Evolutionary conservation across 1,140 invertebrate genomes (phyloP).

Genomic region (Drosophila arizonae): DNA sequence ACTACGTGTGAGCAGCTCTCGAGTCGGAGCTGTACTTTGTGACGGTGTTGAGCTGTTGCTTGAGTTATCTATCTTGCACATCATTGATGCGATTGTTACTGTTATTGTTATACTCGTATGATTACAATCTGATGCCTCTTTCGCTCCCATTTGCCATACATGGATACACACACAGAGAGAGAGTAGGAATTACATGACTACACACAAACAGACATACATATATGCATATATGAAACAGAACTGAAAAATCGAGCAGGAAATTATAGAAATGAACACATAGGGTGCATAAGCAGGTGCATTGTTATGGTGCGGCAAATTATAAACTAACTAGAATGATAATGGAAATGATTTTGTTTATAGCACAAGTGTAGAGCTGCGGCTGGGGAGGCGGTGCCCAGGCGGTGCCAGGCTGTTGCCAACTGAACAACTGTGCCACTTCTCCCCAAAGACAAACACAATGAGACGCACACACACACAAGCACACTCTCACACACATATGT

Average conservation of each 20-base stretch:
- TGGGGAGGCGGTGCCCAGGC: neutral
- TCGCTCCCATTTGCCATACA: conserved; percentile 82
- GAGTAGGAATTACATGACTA: conserved; percentile 37
- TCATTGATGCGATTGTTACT: conserved; percentile 19
- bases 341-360: neutral
- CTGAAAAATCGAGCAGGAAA: conserved; percentile 7
- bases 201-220: conserved; percentile 27
- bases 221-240: neutral
- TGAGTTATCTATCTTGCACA: no score
- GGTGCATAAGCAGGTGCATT: conserved; percentile 7
- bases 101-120: conserved; percentile 50
- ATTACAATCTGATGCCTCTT: conserved; percentile 82
- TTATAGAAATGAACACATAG: conserved; percentile 18
- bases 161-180: conserved; percentile 77
- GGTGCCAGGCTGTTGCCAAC: neutral
- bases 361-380: neutral
- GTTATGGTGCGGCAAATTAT: conserved; percentile 20
- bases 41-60: neutral
- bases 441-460: neutral
- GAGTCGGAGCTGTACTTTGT: conserved; percentile 30
- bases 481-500: conserved; percentile 21
- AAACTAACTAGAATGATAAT: conserved; percentile 19
- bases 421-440: no score
- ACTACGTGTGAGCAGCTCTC: conserved; percentile 65
- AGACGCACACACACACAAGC: conserved; percentile 25